Conservation (phyloP, 2,888 invertebrate species). For the Volucella bombylans region DNA sequence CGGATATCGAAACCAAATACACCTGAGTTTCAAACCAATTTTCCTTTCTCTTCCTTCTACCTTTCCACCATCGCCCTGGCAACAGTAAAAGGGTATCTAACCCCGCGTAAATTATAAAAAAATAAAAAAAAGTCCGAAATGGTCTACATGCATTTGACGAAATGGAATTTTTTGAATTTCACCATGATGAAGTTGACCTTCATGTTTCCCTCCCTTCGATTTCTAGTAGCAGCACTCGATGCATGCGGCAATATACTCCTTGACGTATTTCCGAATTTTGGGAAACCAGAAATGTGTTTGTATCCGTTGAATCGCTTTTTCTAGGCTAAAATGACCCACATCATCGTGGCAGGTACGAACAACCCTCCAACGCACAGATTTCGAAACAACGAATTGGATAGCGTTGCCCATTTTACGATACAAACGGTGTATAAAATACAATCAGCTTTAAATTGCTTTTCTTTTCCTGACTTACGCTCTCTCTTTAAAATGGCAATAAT, state of each 20-base stretch:
- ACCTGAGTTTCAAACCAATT: no score
- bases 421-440: slow-evolving; percentile 50
- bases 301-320: slow-evolving; percentile 67
- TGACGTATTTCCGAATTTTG: slow-evolving; percentile 36
- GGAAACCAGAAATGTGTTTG: slow-evolving; percentile 69
- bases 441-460: no score
- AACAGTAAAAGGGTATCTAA: no score
- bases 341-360: slow-evolving; percentile 66
- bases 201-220: neutral
- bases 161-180: slow-evolving; percentile 69
- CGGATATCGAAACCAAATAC: no score
- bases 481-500: slow-evolving; percentile 53
- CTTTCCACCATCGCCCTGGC: no score
- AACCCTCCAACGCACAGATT: slow-evolving; percentile 61
- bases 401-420: slow-evolving; percentile 31
- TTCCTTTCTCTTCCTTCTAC: no score
- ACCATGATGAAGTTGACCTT: neutral
- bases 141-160: slow-evolving; percentile 65
- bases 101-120: slow-evolving; percentile 38
- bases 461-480: slow-evolving; percentile 40
- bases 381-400: slow-evolving; percentile 60
- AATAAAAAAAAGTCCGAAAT: slow-evolving; percentile 63
- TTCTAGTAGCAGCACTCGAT: slow-evolving; percentile 24
- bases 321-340: slow-evolving; percentile 52
- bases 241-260: slow-evolving; percentile 8